Conservation (phyloP, 1,140 invertebrate genomes). For the Delia radicum region DNA sequence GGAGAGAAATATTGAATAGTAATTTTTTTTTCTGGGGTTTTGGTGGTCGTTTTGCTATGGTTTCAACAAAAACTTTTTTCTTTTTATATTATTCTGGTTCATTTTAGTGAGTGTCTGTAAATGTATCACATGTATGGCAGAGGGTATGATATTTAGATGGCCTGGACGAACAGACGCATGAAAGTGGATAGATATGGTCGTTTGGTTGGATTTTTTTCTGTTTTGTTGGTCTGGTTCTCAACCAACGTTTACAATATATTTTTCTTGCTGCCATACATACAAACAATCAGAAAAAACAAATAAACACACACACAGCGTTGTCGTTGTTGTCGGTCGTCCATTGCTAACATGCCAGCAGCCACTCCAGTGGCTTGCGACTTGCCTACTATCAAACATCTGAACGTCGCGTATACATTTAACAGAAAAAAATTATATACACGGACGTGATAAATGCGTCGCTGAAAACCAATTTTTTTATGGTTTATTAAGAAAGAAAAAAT, state of each 20-base stretch:
- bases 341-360: constrained; percentile 27
- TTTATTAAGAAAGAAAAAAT: not conserved
- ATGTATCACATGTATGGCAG: constrained; percentile 1
- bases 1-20: not conserved
- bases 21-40: not conserved
- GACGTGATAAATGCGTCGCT: constrained; percentile 11
- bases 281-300: too few species aligned
- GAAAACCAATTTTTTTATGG: constrained; percentile 9
- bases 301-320: not conserved
- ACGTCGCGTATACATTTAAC: constrained; percentile 8
- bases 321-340: constrained; percentile 28
- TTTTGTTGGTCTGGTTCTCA: constrained; percentile 15
- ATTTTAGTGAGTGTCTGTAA: not conserved
- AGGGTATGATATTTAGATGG: not conserved
- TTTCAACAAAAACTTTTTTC: not conserved
- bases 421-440: not conserved
- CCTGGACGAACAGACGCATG: constrained; percentile 33
- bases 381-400: constrained; percentile 26
- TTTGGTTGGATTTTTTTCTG: constrained; percentile 20
- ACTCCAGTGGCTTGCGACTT: constrained; percentile 32
- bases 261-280: not conserved
- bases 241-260: not conserved
- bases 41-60: not conserved
- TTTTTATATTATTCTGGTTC: not conserved
- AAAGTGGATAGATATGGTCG: constrained; percentile 19